Evolutionary conservation across 2,797 vertebrate species (phyloP), one percentile per base, ranked within the genome.

Genomic region (Bradypodion ventrale): DNA sequence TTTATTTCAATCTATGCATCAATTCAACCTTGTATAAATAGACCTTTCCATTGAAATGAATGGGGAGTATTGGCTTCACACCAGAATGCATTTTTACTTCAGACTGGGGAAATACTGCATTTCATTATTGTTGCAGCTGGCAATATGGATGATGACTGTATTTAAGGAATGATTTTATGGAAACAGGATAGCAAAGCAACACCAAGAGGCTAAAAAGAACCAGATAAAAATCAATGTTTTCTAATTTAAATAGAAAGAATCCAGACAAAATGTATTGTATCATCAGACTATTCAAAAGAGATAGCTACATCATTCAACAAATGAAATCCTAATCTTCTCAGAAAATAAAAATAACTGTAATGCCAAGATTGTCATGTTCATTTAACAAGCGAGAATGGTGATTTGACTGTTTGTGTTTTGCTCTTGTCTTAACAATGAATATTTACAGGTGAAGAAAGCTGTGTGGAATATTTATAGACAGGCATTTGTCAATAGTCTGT

Each of bases 401-500:
- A 10, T 69, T 80, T 65, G n/a, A n/a, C 29, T 63, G 56, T 46
- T 69, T 73, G 32, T 40, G 19, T 2, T 70, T 62, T 78, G 40
- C 16, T 59, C 56, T 84, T 72, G n/a, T 79, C 69, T 65, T 63
- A 62, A 70, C 29, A 78, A 72, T 78, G 44, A 23, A 78, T 72
- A 49, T 32, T 49, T 73, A 49, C 29, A 59, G 25, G 23, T 63
- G 32, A 78, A 62, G 42, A 62, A 78, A 78, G 42, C 42, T 25
- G 27, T 37, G 72, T 46, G 42, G 16, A 21, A 63, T 78, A 84
- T 84, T 78, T 84, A 73, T 84, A 83, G 65, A 27, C 27, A 62
- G 37, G 70, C 40, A 59, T 85, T 85, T 25, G 21, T 74, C 46
- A 80, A 19, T 7, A 74, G 27, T 44, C 59, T 65, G 12, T 40